These are phyloP conservation scores for Drosophila baimaii DNA, from an alignment of 1,140 invertebrate species.

Conservation along the genomic window DNA sequence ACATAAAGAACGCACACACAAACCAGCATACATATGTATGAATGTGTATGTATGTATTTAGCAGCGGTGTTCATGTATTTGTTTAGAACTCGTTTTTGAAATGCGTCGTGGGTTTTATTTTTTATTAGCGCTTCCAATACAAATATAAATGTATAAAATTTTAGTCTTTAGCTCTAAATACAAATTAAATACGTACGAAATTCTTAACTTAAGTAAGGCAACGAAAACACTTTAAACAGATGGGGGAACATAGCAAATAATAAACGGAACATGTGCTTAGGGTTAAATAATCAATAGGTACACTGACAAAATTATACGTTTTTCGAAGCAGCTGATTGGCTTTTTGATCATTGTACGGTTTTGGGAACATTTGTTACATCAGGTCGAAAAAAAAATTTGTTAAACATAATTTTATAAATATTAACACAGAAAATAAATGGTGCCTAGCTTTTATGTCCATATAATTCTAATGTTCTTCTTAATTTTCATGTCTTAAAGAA, in stretches of 20 bases:
- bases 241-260: conserved; percentile 22
- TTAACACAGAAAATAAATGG: neutral
- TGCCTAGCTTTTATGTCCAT: too few relatives aligned
- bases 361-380: neutral
- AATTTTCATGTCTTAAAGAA: neutral
- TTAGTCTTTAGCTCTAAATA: conserved; percentile 56
- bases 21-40: conserved; percentile 15
- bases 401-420: neutral
- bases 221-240: conserved; percentile 23
- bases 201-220: conserved; percentile 35
- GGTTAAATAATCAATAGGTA: conserved; percentile 20
- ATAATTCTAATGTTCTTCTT: neutral
- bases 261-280: conserved; percentile 50
- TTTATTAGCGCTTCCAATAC: conserved; percentile 58
- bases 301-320: conserved; percentile 2
- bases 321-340: neutral
- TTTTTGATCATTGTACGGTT: neutral
- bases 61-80: conserved; percentile 14
- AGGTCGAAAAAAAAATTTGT: neutral
- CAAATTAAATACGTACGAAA: conserved; percentile 45
- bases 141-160: conserved; percentile 34
- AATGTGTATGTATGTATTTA: conserved; percentile 7
- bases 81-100: conserved; percentile 68
- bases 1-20: conserved; percentile 8
- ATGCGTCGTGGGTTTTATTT: conserved; percentile 73